phyloP scores from a whole-genome alignment of 2,888 invertebrate genomes.

The Athetis lepigone region DNA sequence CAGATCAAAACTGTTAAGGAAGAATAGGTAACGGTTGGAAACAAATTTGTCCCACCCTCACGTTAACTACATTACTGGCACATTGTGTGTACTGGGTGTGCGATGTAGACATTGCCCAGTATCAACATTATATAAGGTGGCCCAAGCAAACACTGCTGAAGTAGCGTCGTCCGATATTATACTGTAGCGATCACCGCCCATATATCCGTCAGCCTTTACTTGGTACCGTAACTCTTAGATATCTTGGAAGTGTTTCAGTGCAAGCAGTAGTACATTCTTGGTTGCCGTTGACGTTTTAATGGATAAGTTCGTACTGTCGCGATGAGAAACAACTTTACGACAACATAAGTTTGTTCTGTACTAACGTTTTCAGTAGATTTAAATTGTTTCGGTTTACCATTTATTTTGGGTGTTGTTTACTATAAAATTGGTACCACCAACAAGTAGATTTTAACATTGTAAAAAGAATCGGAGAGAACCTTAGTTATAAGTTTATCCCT shows the following conservation, averaged over 20 bases:
- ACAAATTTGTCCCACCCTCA: slow-evolving; percentile 41
- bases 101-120: slow-evolving; percentile 54
- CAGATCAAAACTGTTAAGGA: background rate
- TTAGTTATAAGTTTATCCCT: background rate
- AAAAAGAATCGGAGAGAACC: slow-evolving; percentile 2
- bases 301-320: slow-evolving; percentile 32
- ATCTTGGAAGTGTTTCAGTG: slow-evolving; percentile 31
- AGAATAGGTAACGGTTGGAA: slow-evolving; percentile 16
- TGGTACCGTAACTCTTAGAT: slow-evolving; percentile 9
- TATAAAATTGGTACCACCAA: slow-evolving; percentile 28
- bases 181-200: slow-evolving; percentile 17
- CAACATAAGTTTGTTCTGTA: slow-evolving; percentile 31
- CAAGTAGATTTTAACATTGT: slow-evolving; percentile 23
- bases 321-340: slow-evolving; percentile 49
- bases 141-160: slow-evolving; percentile 53
- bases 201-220: slow-evolving; percentile 21
- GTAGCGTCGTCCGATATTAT: slow-evolving; percentile 42
- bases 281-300: slow-evolving; percentile 49
- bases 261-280: slow-evolving; percentile 15
- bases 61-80: slow-evolving; percentile 45
- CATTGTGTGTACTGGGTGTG: slow-evolving; percentile 44
- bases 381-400: slow-evolving; percentile 24
- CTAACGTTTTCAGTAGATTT: slow-evolving; percentile 27
- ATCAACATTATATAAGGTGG: slow-evolving; percentile 54
- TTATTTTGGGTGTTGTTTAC: slow-evolving; percentile 33